Conservation (phyloP, 2,888 invertebrate genomes). For the Eupithecia exiguata region DNA sequence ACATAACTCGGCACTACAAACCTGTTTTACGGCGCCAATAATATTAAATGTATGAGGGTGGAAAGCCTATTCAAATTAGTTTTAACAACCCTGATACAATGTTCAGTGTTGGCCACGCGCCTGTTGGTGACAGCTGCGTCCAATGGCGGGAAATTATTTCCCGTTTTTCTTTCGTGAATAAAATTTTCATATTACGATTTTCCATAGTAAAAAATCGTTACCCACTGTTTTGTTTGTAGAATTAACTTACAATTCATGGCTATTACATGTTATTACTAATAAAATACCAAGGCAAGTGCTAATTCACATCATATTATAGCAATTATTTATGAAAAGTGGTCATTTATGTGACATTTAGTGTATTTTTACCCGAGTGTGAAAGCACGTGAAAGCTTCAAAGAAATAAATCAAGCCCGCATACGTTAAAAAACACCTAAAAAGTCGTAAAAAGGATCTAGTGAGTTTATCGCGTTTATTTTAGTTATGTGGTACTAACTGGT, state of each 20-base stretch:
- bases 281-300: constrained; percentile 20
- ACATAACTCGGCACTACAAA: neutral
- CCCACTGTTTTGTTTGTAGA: neutral
- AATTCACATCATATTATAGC: constrained; percentile 28
- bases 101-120: constrained; percentile 67
- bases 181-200: neutral
- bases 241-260: neutral
- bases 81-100: constrained; percentile 54
- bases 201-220: neutral
- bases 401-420: constrained; percentile 29
- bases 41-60: constrained; percentile 30
- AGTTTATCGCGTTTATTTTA: neutral
- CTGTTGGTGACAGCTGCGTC: constrained; percentile 60
- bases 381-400: constrained; percentile 19
- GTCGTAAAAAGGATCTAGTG: neutral
- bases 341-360: constrained; percentile 11
- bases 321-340: constrained; percentile 11
- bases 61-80: constrained; percentile 48
- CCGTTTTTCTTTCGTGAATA: constrained; percentile 55
- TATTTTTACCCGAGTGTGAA: constrained; percentile 3
- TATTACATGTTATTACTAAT: neutral
- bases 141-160: constrained; percentile 53
- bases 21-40: neutral
- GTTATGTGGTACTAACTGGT: neutral
- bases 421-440: neutral